A percentile compares a stretch with the other conserved stretches of the same genome.
phyloP scores from a whole-genome alignment of 2,113 vertebrate genomes.

The Anser brachyrhynchus region DNA sequence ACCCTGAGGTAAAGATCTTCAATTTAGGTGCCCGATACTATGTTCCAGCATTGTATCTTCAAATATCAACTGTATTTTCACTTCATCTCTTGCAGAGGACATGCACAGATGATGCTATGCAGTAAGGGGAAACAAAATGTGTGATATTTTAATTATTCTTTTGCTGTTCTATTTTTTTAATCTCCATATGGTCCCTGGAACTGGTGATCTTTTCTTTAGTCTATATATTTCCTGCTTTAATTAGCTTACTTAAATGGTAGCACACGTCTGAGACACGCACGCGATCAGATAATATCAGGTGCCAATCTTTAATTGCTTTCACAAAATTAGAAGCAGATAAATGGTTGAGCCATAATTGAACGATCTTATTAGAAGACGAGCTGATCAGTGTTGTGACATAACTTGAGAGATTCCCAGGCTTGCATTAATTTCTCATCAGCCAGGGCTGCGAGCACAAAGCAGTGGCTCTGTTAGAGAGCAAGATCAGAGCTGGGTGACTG shows the following conservation, averaged over 20 bases:
- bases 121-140: slow-evolving; percentile 5
- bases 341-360: background rate
- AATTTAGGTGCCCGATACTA: background rate
- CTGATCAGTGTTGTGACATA: slow-evolving; percentile 9
- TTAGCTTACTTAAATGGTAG: slow-evolving; percentile 9
- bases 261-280: background rate
- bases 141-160: slow-evolving; percentile 14
- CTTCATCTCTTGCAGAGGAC: background rate
- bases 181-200: slow-evolving; percentile 22
- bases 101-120: background rate
- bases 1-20: background rate
- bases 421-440: background rate
- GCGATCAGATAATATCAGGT: background rate
- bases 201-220: background rate
- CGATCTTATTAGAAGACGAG: background rate
- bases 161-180: slow-evolving; percentile 17
- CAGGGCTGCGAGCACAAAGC: background rate
- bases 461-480: background rate
- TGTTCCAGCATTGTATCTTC: background rate
- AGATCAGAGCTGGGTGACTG: background rate
- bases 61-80: slow-evolving; percentile 29
- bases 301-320: slow-evolving; percentile 1
- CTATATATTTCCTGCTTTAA: slow-evolving; percentile 8
- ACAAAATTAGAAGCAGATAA: background rate
- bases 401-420: background rate